Conservation (phyloP, 1,140 invertebrate genomes). For the Maconellicoccus hirsutus region DNA sequence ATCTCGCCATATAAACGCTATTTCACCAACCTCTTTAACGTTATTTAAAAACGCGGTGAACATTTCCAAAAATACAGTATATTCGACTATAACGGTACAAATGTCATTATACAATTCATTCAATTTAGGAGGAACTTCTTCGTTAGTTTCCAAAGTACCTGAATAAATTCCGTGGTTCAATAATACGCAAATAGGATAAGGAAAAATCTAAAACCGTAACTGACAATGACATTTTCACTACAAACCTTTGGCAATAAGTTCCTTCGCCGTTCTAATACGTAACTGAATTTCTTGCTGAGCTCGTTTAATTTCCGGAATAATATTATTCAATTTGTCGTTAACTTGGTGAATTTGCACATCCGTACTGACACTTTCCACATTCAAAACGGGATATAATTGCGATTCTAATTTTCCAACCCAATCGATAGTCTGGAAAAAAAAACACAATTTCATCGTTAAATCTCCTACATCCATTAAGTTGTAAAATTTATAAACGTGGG, state of each 20-base stretch:
- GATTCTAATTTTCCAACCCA: slow-evolving; percentile 60
- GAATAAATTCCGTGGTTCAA: neutral
- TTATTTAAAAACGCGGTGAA: slow-evolving; percentile 56
- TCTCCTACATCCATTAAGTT: neutral
- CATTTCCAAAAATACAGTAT: slow-evolving; percentile 58
- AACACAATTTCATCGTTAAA: neutral
- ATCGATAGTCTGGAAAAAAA: slow-evolving; percentile 51
- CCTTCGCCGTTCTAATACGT: slow-evolving; percentile 52
- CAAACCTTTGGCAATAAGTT: slow-evolving; percentile 37
- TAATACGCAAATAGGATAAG: neutral
- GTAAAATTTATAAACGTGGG: neutral
- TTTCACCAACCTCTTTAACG: slow-evolving; percentile 49
- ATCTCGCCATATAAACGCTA: too few species aligned
- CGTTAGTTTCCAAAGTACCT: slow-evolving; percentile 31
- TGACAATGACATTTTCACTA: slow-evolving; percentile 12
- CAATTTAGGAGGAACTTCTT: slow-evolving; percentile 47
- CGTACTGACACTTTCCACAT: slow-evolving; percentile 45
- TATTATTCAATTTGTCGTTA: slow-evolving; percentile 44
- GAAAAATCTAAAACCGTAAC: neutral
- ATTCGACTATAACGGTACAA: slow-evolving; percentile 54
- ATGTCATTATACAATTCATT: slow-evolving; percentile 52
- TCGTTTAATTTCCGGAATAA: slow-evolving; percentile 48
- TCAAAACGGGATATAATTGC: slow-evolving; percentile 65
- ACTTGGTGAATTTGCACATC: slow-evolving; percentile 46
- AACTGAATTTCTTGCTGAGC: slow-evolving; percentile 57